These are phyloP conservation scores for Thymelicus acteon DNA, from an alignment of 2,888 invertebrate genomes.

Conservation along the genomic window DNA sequence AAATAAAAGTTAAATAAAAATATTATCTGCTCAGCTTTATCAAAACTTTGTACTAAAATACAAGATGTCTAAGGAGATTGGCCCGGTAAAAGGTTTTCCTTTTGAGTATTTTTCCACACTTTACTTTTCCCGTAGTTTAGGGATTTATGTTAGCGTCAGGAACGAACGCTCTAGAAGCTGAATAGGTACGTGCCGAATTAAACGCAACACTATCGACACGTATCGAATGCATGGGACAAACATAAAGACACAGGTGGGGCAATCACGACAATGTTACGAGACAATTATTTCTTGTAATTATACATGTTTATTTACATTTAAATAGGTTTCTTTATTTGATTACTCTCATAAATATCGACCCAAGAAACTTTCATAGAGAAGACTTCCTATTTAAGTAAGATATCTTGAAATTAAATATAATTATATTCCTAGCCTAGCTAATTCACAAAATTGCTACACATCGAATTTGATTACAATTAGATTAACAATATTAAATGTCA, in stretches of 20 bases:
- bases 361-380: background rate
- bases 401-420: background rate
- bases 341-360: no score
- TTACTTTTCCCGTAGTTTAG: no score
- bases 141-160: no score
- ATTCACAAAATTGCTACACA: background rate
- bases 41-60: no score
- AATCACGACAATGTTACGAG: conserved; percentile 12
- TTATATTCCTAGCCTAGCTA: no score
- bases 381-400: background rate
- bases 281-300: background rate
- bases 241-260: conserved; percentile 12
- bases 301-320: no score
- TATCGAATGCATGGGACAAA: conserved; percentile 9
- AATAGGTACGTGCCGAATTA: conserved; percentile 3
- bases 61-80: no score
- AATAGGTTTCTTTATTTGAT: no score
- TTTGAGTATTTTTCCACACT: no score
- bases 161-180: background rate
- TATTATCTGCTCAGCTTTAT: no score
- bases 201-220: conserved; percentile 24
- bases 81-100: no score
- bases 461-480: background rate
- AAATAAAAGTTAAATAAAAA: no score
- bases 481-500: background rate